Evolutionary conservation across 2,888 invertebrate genomes (phyloP).

Genomic region (Pyrrhosoma nymphula): DNA sequence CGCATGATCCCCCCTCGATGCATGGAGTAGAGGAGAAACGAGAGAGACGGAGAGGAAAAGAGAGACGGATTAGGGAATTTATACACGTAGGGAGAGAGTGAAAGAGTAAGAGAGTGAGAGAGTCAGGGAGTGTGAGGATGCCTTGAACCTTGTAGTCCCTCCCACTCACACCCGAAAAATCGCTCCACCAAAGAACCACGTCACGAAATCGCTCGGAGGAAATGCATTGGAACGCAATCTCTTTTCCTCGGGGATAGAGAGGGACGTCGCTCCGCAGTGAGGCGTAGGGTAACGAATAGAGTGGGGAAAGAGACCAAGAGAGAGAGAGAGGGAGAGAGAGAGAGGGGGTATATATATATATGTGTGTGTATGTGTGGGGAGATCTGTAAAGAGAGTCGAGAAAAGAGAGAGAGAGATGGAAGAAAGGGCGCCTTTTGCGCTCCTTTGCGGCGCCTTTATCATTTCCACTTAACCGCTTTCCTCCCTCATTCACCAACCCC

Average conservation of each 20-base stretch:
- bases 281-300: neutral
- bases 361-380: neutral
- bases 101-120: neutral
- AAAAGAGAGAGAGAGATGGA: neutral
- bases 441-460: conserved; percentile 53
- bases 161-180: neutral
- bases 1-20: too few relatives aligned
- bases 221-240: conserved; percentile 14
- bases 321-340: neutral
- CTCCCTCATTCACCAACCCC: neutral
- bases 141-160: neutral
- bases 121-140: neutral
- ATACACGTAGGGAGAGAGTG: neutral
- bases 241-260: neutral
- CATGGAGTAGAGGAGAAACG: too few relatives aligned
- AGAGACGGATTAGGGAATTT: too few relatives aligned
- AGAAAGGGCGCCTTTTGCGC: neutral
- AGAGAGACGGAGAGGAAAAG: too few relatives aligned
- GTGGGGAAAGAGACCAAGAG: neutral
- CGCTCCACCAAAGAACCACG: conserved; percentile 10
- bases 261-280: neutral
- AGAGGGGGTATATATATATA: neutral
- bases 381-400: conserved; percentile 17
- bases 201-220: conserved; percentile 34
- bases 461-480: conserved; percentile 56